Evolutionary conservation across 2,113 vertebrate genomes (phyloP).

Genomic region (Rhinolophus sinicus): DNA sequence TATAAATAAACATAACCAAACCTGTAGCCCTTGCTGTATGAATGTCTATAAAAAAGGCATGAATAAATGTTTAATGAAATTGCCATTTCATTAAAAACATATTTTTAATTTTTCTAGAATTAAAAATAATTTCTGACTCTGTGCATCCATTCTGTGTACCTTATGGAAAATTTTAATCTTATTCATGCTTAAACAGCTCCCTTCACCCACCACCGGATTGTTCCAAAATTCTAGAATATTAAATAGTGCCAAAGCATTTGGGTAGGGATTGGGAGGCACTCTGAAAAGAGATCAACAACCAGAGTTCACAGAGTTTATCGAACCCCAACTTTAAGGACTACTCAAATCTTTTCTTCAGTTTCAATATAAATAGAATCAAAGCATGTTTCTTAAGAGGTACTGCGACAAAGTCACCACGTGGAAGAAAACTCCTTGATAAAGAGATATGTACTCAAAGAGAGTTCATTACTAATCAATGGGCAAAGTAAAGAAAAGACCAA

Average conservation of each 20-base stretch:
- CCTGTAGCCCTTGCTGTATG: not conserved
- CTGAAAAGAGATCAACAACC: not conserved
- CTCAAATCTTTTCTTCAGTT: not conserved
- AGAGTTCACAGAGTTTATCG: not conserved
- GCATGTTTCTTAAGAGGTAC: not conserved
- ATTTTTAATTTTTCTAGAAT: not conserved
- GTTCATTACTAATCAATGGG: slow-evolving; percentile 36
- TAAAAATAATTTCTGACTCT: not conserved
- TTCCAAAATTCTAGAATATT: not conserved
- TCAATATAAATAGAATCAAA: not conserved
- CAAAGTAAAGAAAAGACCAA: slow-evolving; percentile 4
- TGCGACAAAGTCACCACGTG: not conserved
- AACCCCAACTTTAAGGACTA: not conserved
- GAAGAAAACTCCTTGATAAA: not conserved
- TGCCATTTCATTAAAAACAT: not conserved
- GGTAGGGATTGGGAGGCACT: not conserved
- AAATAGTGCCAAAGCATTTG: not conserved
- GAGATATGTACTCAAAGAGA: not conserved
- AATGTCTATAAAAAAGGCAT: not conserved
- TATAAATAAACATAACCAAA: not conserved
- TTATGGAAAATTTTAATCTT: not conserved
- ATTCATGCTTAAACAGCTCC: not conserved
- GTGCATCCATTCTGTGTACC: not conserved
- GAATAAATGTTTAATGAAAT: not conserved
- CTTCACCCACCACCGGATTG: not conserved